A percentile compares a stretch with the other conserved stretches of the same genome.
These are phyloP conservation scores for Leptogaster cylindrica DNA, from an alignment of 2,888 invertebrate genomes.

Conservation along the genomic window DNA sequence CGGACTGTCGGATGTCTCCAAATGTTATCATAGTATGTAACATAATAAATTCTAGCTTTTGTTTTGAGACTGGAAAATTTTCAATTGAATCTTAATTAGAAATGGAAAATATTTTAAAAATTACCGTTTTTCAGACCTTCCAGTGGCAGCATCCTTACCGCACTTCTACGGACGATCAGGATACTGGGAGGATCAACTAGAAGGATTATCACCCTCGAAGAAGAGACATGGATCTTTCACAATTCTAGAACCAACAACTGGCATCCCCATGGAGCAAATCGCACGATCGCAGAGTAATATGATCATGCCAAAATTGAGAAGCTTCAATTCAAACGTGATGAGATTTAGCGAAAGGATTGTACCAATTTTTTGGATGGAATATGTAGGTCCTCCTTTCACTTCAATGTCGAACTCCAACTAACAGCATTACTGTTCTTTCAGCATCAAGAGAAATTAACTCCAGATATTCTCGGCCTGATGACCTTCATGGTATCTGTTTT, in stretches of 20 bases:
- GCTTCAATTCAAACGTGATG: conserved; percentile 63
- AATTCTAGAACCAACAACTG: conserved; percentile 73
- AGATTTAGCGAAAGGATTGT: conserved; percentile 67
- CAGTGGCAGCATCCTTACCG: conserved; percentile 73
- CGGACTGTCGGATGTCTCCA: conserved; percentile 70
- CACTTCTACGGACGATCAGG: conserved; percentile 67
- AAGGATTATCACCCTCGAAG: conserved; percentile 68
- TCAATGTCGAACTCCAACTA: too few relatives aligned
- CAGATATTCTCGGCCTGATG: conserved; percentile 62
- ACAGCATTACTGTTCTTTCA: conserved; percentile 62
- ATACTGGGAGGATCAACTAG: conserved; percentile 63
- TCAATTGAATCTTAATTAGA: too few relatives aligned
- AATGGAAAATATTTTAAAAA: too few relatives aligned
- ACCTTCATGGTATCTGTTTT: conserved; percentile 64
- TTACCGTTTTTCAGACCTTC: conserved; percentile 64
- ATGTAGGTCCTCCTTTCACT: conserved; percentile 64
- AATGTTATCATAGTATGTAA: conserved; percentile 70
- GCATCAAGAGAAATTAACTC: conserved; percentile 68
- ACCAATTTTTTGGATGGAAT: conserved; percentile 75
- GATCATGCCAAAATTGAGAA: conserved; percentile 64
- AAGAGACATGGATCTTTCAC: conserved; percentile 70
- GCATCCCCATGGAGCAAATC: conserved; percentile 68
- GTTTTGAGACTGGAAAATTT: neutral
- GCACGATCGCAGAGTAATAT: conserved; percentile 74
- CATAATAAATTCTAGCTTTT: too few relatives aligned